These are phyloP conservation scores for Tinamus major DNA, from an alignment of 2,797 vertebrate genomes.

Conservation along the genomic window DNA sequence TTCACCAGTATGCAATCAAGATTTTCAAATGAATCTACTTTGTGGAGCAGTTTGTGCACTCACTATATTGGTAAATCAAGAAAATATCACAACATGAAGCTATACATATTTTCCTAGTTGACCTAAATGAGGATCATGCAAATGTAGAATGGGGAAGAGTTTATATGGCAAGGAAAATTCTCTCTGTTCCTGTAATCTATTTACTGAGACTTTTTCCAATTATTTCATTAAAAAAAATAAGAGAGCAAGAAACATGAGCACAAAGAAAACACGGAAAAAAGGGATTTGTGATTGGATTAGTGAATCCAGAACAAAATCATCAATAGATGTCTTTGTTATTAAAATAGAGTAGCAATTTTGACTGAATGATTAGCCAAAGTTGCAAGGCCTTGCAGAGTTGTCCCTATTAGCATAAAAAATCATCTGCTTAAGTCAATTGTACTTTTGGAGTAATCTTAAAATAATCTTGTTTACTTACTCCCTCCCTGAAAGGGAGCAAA, in stretches of 20 bases:
- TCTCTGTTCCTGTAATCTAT: constrained; percentile 38
- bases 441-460: background rate
- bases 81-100: constrained; percentile 18
- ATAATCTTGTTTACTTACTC: constrained; percentile 4
- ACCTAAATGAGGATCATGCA: constrained; percentile 14
- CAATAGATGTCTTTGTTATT: constrained; percentile 59
- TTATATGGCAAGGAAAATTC: constrained; percentile 19
- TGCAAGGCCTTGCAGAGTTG: constrained; percentile 35
- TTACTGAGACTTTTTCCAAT: constrained; percentile 53
- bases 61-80: constrained; percentile 5
- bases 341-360: constrained; percentile 39
- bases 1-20: background rate
- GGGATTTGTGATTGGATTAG: constrained; percentile 35
- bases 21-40: constrained; percentile 40
- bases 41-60: background rate
- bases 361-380: constrained; percentile 43
- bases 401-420: constrained; percentile 52
- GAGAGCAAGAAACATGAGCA: constrained; percentile 19
- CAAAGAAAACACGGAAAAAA: constrained; percentile 38
- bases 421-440: background rate
- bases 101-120: constrained; percentile 19
- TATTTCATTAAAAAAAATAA: constrained; percentile 6
- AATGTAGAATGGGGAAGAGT: constrained; percentile 35
- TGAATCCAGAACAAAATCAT: constrained; percentile 49
- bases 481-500: background rate